phyloP scores from a whole-genome alignment of 1,140 invertebrate genomes.

The Vanessa atalanta region DNA sequence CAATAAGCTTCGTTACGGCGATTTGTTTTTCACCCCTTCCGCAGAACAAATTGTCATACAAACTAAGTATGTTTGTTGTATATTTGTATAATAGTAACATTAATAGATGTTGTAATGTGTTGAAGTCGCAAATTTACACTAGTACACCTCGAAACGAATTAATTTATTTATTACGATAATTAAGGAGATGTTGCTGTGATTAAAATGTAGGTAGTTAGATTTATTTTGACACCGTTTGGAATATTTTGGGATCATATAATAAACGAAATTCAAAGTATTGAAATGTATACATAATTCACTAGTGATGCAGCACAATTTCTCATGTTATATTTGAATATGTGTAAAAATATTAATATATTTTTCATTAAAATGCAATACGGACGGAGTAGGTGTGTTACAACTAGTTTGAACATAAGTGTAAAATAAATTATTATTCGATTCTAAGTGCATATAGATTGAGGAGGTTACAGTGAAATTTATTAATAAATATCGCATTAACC shows the following conservation, averaged over 20 bases:
- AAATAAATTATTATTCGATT: slow-evolving; percentile 77
- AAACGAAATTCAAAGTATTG: slow-evolving; percentile 40
- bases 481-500: slow-evolving; percentile 80
- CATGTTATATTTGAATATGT: slow-evolving; percentile 27
- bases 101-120: slow-evolving; percentile 71
- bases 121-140: slow-evolving; percentile 54
- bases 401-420: slow-evolving; percentile 69
- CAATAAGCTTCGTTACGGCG: slow-evolving; percentile 73
- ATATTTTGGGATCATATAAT: slow-evolving; percentile 44
- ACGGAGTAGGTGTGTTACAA: slow-evolving; percentile 63
- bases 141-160: slow-evolving; percentile 67
- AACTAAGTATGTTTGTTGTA: slow-evolving; percentile 66
- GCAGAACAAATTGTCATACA: slow-evolving; percentile 62
- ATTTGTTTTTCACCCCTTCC: slow-evolving; percentile 68
- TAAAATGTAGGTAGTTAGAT: slow-evolving; percentile 63
- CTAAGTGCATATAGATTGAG: slow-evolving; percentile 77
- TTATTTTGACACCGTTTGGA: slow-evolving; percentile 48
- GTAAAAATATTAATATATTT: slow-evolving; percentile 59
- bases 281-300: slow-evolving; percentile 38
- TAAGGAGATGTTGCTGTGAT: slow-evolving; percentile 74
- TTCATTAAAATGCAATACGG: slow-evolving; percentile 74
- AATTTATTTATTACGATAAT: slow-evolving; percentile 73
- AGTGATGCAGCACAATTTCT: slow-evolving; percentile 41
- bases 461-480: slow-evolving; percentile 78
- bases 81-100: slow-evolving; percentile 70